Percentiles rank a stretch among this genome's conserved stretches.
Evolutionary conservation across 2,113 vertebrate genomes (phyloP).

Genomic region (Marcusenius ussheri): DNA sequence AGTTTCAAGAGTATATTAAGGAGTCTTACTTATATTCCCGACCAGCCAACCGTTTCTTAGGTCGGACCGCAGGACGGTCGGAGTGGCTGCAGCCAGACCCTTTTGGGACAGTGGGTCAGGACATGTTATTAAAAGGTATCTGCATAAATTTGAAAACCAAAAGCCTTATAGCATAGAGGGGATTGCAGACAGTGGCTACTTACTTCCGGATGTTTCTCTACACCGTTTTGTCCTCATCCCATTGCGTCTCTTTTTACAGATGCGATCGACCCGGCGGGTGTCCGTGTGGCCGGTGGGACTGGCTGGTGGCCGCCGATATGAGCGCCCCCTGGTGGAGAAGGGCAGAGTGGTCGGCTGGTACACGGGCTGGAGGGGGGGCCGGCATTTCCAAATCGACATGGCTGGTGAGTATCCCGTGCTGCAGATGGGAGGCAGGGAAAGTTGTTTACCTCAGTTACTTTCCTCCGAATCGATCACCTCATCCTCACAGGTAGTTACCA

Average conservation of each 20-base stretch:
- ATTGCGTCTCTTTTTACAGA: constrained; percentile 43
- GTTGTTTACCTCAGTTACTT: background rate
- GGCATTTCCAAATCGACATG: constrained; percentile 76
- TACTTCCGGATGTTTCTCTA: background rate
- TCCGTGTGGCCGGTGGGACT: constrained; percentile 75
- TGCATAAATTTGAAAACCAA: background rate
- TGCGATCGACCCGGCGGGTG: constrained; percentile 69
- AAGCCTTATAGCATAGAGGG: background rate
- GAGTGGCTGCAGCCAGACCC: no score
- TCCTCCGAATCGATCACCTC: background rate
- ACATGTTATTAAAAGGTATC: background rate
- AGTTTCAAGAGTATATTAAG: background rate
- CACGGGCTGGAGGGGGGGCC: constrained; percentile 72
- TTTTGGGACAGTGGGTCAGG: background rate
- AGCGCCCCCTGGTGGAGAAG: constrained; percentile 67
- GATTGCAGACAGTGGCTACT: background rate
- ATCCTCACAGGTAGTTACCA: background rate
- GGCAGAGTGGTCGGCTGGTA: constrained; percentile 77
- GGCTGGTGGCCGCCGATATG: constrained; percentile 69
- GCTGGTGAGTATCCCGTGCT: constrained; percentile 56
- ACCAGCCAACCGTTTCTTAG: background rate
- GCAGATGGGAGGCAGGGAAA: background rate
- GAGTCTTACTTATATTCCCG: background rate
- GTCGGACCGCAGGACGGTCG: background rate
- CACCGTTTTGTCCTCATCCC: background rate